Base-by-base conservation (phyloP, 2,888 invertebrate species). In the Thymelicus acteon region DNA sequence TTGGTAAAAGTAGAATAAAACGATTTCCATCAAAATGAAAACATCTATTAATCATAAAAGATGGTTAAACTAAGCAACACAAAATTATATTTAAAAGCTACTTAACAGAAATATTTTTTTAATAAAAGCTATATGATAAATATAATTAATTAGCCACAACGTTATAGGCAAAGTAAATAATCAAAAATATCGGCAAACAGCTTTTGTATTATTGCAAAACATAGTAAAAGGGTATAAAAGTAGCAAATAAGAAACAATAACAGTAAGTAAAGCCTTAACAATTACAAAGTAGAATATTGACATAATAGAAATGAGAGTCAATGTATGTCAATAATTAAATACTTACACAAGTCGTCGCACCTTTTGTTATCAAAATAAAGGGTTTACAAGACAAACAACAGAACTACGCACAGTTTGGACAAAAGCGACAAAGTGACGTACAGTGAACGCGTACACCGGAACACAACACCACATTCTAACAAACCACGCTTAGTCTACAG, bases 371-470 rank as follows among this genome's bases (percentile, higher is more conserved):
- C 66, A 71, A 71, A 60, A 47, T 71, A 65, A 66, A 47, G 47
- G n/a, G 24, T 52, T 40, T 60, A 49, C 24, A 58, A 57, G 57
- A 70, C 67, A 68, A 31, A 31, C 19, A 67, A 57, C n/a, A n/a
- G n/a, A n/a, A n/a, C 68, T 40, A 66, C 54, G 72, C 60, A 68
- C 68, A 72, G 47, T 81, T 88, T 90, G 84, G 88, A 92, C 87
- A 90, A 86, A 91, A 91, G 91, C 91, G 86, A 85, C 82, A 82
- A 82, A 82, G 77, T 79, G 80, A 79, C 63, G 47, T 15, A 69
- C 63, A 62, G 58, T 58, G 40, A 62, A 7, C 13, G 19, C 13
- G 19, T 57, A 71, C 71, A 71, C 60, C 60, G 60, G 68, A 71
- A 71, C 71, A 71, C 79, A 78, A 82, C 77, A 85, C 79, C 77